Evolutionary conservation across 2,888 invertebrate genomes (phyloP).

Genomic region (Herminia tarsipennalis): DNA sequence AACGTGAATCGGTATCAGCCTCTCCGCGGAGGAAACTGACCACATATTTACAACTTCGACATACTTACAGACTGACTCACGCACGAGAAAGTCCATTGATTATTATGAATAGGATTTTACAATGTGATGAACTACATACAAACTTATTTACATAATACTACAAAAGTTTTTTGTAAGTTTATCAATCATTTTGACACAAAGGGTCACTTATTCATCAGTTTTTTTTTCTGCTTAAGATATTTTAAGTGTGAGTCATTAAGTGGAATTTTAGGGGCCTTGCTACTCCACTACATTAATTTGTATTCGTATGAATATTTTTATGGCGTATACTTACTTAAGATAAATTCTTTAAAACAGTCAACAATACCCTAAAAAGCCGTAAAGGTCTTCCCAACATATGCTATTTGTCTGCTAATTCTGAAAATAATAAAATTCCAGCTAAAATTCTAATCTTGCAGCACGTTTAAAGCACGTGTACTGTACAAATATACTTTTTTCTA

Average conservation of each 20-base stretch:
- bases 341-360: too few relatives aligned
- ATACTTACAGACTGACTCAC: conserved; percentile 74
- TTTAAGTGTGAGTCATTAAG: conserved; percentile 35
- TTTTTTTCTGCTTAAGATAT: conserved; percentile 23
- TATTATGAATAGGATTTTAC: conserved; percentile 28
- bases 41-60: conserved; percentile 62
- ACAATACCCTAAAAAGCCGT: too few relatives aligned
- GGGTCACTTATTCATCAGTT: conserved; percentile 24
- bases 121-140: conserved; percentile 16
- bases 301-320: too few relatives aligned
- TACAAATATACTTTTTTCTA: conserved; percentile 45
- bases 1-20: conserved; percentile 11
- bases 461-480: conserved; percentile 58
- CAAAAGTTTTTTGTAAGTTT: conserved; percentile 4
- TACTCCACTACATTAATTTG: too few relatives aligned
- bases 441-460: conserved; percentile 33
- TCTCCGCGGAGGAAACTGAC: conserved; percentile 54
- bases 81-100: conserved; percentile 65
- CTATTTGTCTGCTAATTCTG: conserved; percentile 5
- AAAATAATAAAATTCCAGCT: background rate
- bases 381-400: conserved; percentile 9
- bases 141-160: background rate
- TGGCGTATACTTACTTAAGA: too few relatives aligned
- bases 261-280: too few relatives aligned
- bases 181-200: conserved; percentile 14